Conservation (phyloP, 2,113 vertebrate species). For the Heterochromis multidens region DNA sequence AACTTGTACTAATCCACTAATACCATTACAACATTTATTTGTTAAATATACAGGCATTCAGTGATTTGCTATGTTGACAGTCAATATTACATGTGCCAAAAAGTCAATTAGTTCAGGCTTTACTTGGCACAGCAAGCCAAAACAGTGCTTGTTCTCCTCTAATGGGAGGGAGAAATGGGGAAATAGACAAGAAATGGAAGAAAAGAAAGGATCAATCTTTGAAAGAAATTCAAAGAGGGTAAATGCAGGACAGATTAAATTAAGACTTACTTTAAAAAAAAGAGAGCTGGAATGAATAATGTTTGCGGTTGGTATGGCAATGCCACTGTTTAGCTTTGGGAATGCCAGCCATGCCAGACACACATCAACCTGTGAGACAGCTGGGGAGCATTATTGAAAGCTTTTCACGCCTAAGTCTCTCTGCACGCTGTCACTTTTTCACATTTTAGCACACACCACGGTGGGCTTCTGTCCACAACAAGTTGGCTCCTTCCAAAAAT, state of each 20-base stretch:
- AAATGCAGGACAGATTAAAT: conserved; percentile 13
- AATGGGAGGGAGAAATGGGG: background rate
- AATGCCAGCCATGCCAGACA: conserved; percentile 33
- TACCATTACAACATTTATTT: background rate
- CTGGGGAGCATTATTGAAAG: background rate
- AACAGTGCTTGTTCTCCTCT: background rate
- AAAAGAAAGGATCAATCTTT: background rate
- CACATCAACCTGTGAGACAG: background rate
- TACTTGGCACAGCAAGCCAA: background rate
- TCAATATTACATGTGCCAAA: background rate
- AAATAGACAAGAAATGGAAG: background rate
- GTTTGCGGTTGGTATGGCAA: conserved; percentile 51
- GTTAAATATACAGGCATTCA: background rate
- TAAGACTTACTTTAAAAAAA: background rate
- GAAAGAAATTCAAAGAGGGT: background rate
- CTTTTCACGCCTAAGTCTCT: background rate
- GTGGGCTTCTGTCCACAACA: background rate
- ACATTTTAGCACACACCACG: background rate
- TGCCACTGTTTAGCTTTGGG: conserved; percentile 9
- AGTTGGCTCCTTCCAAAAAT: background rate
- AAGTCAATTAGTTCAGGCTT: background rate
- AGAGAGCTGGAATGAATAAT: background rate
- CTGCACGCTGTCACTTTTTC: background rate
- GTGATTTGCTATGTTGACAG: background rate
- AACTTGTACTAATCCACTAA: background rate